A percentile compares a stretch with the other conserved stretches of the same genome.
phyloP scores from a whole-genome alignment of 1,140 invertebrate genomes.

The Neodiprion lecontei region DNA sequence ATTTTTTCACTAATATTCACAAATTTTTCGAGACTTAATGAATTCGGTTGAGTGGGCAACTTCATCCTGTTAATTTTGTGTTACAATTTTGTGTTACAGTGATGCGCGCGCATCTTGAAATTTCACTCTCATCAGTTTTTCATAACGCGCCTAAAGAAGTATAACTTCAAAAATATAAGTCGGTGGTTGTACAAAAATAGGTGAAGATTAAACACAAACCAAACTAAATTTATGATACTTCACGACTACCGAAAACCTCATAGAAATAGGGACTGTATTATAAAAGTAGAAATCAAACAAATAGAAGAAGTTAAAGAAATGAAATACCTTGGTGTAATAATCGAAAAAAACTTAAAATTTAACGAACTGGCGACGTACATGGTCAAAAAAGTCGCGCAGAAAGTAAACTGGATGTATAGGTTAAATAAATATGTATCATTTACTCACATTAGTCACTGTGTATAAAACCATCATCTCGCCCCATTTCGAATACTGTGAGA shows the following conservation, averaged over 20 bases:
- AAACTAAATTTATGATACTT: constrained; percentile 26
- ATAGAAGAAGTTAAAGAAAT: background rate
- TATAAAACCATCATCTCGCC: constrained; percentile 24
- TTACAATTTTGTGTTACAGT: no score
- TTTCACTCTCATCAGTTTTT: no score
- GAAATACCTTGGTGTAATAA: background rate
- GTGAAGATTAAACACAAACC: constrained; percentile 16
- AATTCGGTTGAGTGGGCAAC: no score
- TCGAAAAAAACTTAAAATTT: background rate
- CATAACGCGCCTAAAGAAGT: no score
- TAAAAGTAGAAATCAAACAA: background rate
- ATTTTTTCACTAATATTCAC: no score
- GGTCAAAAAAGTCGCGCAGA: constrained; percentile 19
- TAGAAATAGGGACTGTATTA: background rate
- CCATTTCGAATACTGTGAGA: constrained; percentile 26
- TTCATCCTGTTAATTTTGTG: no score
- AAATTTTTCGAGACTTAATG: no score
- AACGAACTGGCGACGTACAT: background rate
- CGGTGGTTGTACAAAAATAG: constrained; percentile 20
- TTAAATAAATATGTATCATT: background rate
- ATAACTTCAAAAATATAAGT: background rate
- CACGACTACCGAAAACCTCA: constrained; percentile 13
- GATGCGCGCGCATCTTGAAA: no score
- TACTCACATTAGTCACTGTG: constrained; percentile 11
- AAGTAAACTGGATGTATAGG: constrained; percentile 23